Base-by-base conservation (phyloP, 1,140 invertebrate species). In the Drosophila setifemur region DNA sequence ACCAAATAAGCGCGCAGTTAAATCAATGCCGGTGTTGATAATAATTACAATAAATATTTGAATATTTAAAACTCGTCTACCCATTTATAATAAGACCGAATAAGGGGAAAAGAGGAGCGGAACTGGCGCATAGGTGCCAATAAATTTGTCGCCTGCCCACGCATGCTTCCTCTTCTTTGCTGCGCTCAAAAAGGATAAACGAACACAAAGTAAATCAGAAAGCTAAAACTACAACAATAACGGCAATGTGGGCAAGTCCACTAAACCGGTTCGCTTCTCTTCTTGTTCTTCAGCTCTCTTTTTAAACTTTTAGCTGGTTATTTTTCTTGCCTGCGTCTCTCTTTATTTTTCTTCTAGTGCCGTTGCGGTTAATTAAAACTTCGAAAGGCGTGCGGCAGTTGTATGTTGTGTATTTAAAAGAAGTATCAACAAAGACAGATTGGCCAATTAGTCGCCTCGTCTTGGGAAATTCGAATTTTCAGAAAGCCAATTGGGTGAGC, bases 391-490 rank as follows among this genome's bases (percentile, higher is more conserved):
- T 66, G 61, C 61, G 61, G 64, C 61, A 66, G 60, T 66, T 66
- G 61, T 49, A 49, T 42, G 72, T 64, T 47, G 66, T 66, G 47
- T 69, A 72, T 67, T 68, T 43, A 73, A 73, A 73, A 69, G 70
- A 58, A 58, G 70, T 79, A 58, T 50, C 48, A 70, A 55, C 60
- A 28, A 54, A 71, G 61, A 47, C 33, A 61, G 49, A 52, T 55
- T 58, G 72, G 70, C 42, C 79, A 83, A 83, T 83, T 81, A 81
- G 76, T 79, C 54, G 57, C 39, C 49, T 49, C 40, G 53, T 52
- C 52, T 60, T 49, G 39, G 35, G 57, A 14, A 70, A 75, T 75
- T 64, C 49, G 58, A 58, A 66, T 64, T 66, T 47, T 37, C 12
- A 12, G 31, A 53, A 63, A 63, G 12, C 42, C 26, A 23, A 60